Evolutionary conservation across 2,797 vertebrate species (phyloP).

Genomic region (Monodelphis domestica): DNA sequence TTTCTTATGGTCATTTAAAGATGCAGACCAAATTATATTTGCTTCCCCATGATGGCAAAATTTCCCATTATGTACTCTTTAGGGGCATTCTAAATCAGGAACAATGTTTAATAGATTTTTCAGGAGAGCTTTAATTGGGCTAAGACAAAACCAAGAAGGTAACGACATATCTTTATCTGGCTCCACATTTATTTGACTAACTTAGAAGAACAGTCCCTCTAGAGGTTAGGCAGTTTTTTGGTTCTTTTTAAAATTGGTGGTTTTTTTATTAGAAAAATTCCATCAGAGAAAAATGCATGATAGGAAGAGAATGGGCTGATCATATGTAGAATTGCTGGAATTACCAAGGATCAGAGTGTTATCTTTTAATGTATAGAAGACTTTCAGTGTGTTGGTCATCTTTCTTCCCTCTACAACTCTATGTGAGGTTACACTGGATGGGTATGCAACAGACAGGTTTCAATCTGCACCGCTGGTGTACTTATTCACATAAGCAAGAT

Average conservation of each 20-base stretch:
- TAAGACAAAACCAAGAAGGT: not conserved
- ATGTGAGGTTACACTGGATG: not conserved
- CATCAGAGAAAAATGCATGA: not conserved
- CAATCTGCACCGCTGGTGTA: not conserved
- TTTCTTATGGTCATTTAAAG: slow-evolving; percentile 8
- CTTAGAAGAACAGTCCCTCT: not conserved
- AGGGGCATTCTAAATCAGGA: not conserved
- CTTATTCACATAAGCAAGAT: not conserved
- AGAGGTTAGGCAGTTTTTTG: not conserved
- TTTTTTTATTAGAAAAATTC: not conserved
- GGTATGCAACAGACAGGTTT: not conserved
- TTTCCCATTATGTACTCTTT: not conserved
- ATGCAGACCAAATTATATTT: slow-evolving; percentile 37
- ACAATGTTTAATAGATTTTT: not conserved
- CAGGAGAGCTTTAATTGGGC: not conserved
- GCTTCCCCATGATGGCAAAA: slow-evolving; percentile 47
- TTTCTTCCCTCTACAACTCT: not conserved
- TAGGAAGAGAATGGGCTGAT: not conserved
- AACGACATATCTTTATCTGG: not conserved
- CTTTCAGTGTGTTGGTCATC: not conserved
- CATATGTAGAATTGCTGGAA: not conserved
- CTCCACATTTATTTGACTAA: not conserved
- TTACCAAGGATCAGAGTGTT: not conserved
- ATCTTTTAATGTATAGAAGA: not conserved
- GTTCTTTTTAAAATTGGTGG: not conserved